Evolutionary conservation across 2,113 vertebrate species (phyloP), one percentile per base, ranked within the genome.

Genomic region (Callospermophilus lateralis): DNA sequence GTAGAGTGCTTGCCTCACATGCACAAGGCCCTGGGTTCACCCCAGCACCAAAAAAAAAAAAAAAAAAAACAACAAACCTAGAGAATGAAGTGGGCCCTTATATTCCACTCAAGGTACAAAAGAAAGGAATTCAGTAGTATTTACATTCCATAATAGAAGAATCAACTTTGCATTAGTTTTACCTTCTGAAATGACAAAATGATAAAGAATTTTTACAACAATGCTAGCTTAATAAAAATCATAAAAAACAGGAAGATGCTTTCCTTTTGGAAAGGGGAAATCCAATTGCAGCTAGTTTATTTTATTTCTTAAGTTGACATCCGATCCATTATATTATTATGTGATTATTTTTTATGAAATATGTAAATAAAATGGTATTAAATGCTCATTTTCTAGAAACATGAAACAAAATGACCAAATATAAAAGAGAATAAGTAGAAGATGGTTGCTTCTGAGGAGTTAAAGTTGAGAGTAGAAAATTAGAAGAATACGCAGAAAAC

Each of bases 361-460:
- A 84, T 68, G 84, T 96, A 96, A 90, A 86, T 86, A 76, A 89
- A 74, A 83, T 34, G 0, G 8, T 83, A 37, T 65, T 85, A 78
- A 2, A 42, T 63, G 77, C 22, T 92, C 74, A 87, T 72, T 88
- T 79, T 58, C 10, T 76, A 89, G n/a, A 87, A 78, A 86, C 6
- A 73, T 73, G n/a, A 53, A 58, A 16, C 19, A 30, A 63, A 42
- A 34, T 58, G 3, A 72, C 37, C 22, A 93, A 65, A 58, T 42
- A 48, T 12, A 48, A 11, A 53, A 73, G 4, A 5, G 53, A 93
- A 68, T 53, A 53, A 77, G 0, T 30, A 84, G 79, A 73, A 89
- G 79, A 84, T 19, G 1, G 9, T 42, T 92, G 37, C 8, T 20
- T 45, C 22, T 48, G 1, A 93, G 28, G 28, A 91, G 10, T 5